Evolutionary conservation across 2,113 vertebrate species (phyloP).

Genomic region (Nibea albiflora): DNA sequence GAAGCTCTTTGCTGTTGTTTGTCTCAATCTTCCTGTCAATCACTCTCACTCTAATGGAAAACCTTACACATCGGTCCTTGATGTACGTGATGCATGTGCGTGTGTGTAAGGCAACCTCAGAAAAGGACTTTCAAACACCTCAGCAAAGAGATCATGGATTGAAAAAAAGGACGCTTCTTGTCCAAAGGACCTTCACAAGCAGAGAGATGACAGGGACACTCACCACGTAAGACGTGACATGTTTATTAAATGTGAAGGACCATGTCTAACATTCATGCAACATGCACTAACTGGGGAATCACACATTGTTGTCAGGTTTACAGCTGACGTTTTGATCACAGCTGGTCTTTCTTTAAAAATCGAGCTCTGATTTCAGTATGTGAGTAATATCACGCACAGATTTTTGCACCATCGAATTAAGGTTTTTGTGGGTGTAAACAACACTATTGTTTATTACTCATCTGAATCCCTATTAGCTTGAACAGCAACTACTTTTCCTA

Average conservation of each 20-base stretch:
- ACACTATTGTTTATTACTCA: not conserved
- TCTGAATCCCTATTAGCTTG: not conserved
- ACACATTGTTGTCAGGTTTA: too few species aligned
- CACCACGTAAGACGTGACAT: not conserved
- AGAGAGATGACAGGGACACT: not conserved
- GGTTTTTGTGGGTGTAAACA: too few species aligned
- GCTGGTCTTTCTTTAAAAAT: too few species aligned
- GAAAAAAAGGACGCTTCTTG: not conserved
- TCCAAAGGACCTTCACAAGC: not conserved
- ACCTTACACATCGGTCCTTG: not conserved
- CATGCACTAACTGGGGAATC: too few species aligned
- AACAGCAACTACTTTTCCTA: not conserved
- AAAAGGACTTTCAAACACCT: not conserved
- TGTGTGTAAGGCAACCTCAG: not conserved
- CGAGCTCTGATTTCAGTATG: not conserved
- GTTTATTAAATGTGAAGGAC: too few species aligned
- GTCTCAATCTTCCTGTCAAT: conserved; percentile 5
- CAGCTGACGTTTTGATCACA: too few species aligned
- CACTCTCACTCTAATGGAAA: not conserved
- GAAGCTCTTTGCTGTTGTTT: not conserved
- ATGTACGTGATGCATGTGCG: too few species aligned
- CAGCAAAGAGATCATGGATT: not conserved
- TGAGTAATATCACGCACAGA: too few species aligned
- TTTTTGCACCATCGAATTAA: too few species aligned
- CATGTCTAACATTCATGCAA: too few species aligned